These are phyloP conservation scores for Pipistrellus kuhlii DNA, from an alignment of 2,797 vertebrate genomes.

Conservation along the genomic window DNA sequence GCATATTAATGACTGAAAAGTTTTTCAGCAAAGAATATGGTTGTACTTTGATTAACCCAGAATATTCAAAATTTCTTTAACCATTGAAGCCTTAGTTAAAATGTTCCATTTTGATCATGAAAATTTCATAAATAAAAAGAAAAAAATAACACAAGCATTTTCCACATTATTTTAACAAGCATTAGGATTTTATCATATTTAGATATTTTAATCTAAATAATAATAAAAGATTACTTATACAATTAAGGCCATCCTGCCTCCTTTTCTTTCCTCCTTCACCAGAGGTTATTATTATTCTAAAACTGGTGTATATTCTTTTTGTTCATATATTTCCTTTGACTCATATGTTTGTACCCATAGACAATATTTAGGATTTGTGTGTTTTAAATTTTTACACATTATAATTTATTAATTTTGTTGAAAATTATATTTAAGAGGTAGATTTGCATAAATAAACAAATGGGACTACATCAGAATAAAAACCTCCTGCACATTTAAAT, in stretches of 20 bases:
- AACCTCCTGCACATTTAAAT: too few species aligned
- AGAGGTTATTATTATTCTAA: neutral
- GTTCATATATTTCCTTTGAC: neutral
- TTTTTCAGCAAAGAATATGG: conserved; percentile 52
- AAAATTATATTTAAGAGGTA: neutral
- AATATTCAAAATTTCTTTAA: conserved; percentile 38
- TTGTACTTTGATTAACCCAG: conserved; percentile 45
- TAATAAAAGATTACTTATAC: neutral
- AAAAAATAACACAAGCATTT: neutral
- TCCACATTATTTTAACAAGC: conserved; percentile 6
- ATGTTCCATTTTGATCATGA: neutral
- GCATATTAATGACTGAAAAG: conserved; percentile 65
- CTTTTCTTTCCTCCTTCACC: neutral
- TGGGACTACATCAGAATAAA: too few species aligned
- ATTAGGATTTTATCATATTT: neutral
- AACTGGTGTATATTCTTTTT: neutral
- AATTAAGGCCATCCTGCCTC: neutral
- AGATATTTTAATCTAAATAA: neutral
- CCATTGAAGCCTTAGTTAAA: conserved; percentile 16
- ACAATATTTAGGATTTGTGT: conserved; percentile 8
- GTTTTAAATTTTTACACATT: neutral
- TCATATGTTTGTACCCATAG: neutral
- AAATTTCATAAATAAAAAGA: conserved; percentile 7
- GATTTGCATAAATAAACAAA: neutral
- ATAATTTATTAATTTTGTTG: neutral